Conservation (phyloP, 2,113 vertebrate genomes). For the Tauraco erythrolophus region DNA sequence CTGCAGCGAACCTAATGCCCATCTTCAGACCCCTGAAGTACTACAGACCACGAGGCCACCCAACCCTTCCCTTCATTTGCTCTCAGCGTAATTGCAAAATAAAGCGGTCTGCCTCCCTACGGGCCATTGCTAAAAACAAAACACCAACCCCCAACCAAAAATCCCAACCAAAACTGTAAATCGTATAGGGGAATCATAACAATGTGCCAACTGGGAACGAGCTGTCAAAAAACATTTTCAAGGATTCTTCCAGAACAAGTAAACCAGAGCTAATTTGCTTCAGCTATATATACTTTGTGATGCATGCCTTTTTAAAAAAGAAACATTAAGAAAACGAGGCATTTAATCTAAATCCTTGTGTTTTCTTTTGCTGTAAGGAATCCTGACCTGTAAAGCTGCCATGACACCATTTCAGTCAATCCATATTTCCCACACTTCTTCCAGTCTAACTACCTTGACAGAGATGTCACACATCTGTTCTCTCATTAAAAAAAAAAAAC, state of each 20-base stretch:
- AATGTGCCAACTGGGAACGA: neutral
- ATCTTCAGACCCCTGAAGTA: neutral
- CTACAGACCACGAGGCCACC: neutral
- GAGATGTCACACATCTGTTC: neutral
- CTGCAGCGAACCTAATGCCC: neutral
- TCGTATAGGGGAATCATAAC: fast-evolving
- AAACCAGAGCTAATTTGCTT: neutral
- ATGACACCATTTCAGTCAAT: neutral
- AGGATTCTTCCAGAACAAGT: neutral
- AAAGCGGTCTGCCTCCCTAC: neutral
- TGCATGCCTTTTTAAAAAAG: neutral
- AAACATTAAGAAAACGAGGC: neutral
- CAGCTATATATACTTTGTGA: neutral
- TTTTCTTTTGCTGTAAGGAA: neutral
- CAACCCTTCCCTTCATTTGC: neutral
- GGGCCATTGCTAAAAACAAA: neutral
- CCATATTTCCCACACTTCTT: fast-evolving
- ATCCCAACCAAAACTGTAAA: neutral
- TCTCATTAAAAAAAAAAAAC: neutral
- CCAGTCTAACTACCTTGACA: neutral
- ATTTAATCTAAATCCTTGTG: neutral
- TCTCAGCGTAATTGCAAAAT: neutral
- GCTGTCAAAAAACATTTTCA: neutral
- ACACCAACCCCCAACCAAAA: neutral
- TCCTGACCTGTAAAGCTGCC: neutral